Conservation (phyloP, 1,140 invertebrate species). For the Meloidogyne hapla region DNA sequence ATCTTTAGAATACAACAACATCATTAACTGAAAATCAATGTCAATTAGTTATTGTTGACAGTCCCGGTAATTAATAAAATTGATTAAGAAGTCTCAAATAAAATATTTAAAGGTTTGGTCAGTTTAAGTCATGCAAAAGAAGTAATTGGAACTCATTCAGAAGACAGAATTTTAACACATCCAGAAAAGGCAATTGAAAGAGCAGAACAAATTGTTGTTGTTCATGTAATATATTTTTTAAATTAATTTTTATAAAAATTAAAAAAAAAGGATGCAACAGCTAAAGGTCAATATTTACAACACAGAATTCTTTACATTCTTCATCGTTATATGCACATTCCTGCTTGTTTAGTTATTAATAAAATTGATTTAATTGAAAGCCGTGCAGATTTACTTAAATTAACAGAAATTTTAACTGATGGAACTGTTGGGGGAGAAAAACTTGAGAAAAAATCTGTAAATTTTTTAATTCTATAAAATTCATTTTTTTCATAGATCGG, state of each 20-base stretch:
- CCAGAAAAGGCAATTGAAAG: constrained; percentile 55
- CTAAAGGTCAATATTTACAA: constrained; percentile 56
- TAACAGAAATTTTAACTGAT: constrained; percentile 47
- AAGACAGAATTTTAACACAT: constrained; percentile 55
- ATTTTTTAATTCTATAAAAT: constrained; percentile 13
- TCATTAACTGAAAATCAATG: constrained; percentile 49
- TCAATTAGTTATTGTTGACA: constrained; percentile 61
- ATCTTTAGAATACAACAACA: constrained; percentile 48
- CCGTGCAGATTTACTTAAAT: constrained; percentile 41
- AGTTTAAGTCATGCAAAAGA: constrained; percentile 56
- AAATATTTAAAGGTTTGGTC: constrained; percentile 35
- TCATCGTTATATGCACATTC: constrained; percentile 57
- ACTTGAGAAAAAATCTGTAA: constrained; percentile 28
- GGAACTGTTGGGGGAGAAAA: constrained; percentile 39
- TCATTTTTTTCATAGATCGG: neutral
- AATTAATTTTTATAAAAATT: constrained; percentile 33
- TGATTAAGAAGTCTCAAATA: neutral
- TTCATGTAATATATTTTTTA: constrained; percentile 34
- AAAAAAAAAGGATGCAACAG: constrained; percentile 35
- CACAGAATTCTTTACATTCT: constrained; percentile 60
- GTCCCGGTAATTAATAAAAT: constrained; percentile 41
- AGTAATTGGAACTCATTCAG: constrained; percentile 43
- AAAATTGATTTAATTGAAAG: constrained; percentile 56
- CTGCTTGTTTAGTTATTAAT: constrained; percentile 54
- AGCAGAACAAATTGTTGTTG: constrained; percentile 60